Evolutionary conservation across 2,113 vertebrate species (phyloP).

Genomic region (Hyperoodon ampullatus): DNA sequence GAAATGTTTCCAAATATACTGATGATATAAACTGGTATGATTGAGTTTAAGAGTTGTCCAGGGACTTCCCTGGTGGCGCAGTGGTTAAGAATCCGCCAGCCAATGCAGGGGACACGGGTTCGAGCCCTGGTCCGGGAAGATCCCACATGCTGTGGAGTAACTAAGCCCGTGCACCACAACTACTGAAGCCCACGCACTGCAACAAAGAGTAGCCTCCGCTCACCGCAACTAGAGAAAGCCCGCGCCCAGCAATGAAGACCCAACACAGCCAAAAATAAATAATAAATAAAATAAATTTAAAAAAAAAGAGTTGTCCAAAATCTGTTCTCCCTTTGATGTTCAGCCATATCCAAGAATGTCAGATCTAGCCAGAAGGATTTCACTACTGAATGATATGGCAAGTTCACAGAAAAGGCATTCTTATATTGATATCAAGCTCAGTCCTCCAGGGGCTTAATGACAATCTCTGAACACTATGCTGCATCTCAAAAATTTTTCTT

Average conservation of each 20-base stretch:
- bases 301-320: background rate
- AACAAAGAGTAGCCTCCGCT: too few relatives aligned
- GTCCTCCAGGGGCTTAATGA: background rate
- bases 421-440: background rate
- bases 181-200: too few relatives aligned
- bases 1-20: background rate
- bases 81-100: too few relatives aligned
- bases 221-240: too few relatives aligned
- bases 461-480: background rate
- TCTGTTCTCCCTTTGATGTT: background rate
- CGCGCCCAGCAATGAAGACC: too few relatives aligned
- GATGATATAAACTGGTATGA: background rate
- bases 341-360: background rate
- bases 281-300: too few relatives aligned
- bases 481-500: background rate
- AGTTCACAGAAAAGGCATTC: constrained; percentile 9
- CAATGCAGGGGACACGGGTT: too few relatives aligned
- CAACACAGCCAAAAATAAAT: too few relatives aligned
- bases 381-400: background rate
- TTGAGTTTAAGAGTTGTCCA: background rate
- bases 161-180: too few relatives aligned
- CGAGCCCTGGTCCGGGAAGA: too few relatives aligned
- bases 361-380: background rate
- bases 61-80: background rate
- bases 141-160: too few relatives aligned